Base-by-base conservation (phyloP, 2,888 invertebrate genomes). In the Polymixis lichenea region DNA sequence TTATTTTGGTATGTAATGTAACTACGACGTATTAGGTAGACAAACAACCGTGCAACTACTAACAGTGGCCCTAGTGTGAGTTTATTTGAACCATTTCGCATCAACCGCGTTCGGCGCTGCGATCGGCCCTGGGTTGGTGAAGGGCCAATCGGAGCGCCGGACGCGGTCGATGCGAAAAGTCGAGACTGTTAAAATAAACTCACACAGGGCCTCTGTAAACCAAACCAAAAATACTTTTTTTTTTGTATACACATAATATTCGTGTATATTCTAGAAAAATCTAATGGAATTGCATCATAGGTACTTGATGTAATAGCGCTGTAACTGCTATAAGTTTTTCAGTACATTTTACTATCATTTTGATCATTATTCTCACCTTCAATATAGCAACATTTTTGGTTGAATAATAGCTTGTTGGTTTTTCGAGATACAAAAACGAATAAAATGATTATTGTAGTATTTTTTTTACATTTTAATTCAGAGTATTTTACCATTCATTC, bases 241-340 rank as follows among this genome's bases (percentile, higher is more conserved):
- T 53, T 53, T 62, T 69, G 51, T 55, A 65, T 28, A 72, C 49
- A 55, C 62, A 79, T 64, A 55, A 70, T 64, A 61, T 61, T 43
- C 38, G 51, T 43, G 32, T 43, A 22, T 49, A 51, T 56, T 28
- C 15, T 38, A 69, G 51, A 71, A 83, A 72, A 66, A 70, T 28
- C 62, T 69, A 61, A 69, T 72, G 66, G 56, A 62, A 73, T 61
- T 4, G 46, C 9, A 64, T 55, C 25, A 70, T 32, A 55, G 15
- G 28, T 53, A n/a, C 6, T 46, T 38, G 38, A 38, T 38, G 6
- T 38, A 38, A 38, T 38, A 38, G 38, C 38, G 64, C 8, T 38
- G 68, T 60, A 51, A 46, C 46, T 72, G 64, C 8, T 38, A 72
- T 60, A 51, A 46, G 51, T 72, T 17, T 46, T 28, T 56, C n/a